Evolutionary conservation across 2,888 invertebrate genomes (phyloP).

Genomic region (Allacma fusca): DNA sequence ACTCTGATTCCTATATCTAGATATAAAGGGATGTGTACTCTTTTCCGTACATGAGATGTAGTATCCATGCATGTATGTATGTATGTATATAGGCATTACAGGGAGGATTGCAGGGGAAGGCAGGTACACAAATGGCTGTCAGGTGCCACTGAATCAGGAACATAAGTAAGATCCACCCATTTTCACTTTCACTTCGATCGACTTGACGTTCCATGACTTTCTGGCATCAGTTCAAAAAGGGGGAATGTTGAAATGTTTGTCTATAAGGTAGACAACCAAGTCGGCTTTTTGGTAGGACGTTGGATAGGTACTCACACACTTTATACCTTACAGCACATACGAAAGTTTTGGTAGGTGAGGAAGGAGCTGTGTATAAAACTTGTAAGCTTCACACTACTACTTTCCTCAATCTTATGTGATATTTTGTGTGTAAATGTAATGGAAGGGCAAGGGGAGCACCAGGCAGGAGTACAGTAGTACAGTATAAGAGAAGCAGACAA

Average conservation of each 20-base stretch:
- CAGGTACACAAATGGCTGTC: conserved; percentile 53
- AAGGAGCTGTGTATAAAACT: no score
- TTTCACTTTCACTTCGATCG: conserved; percentile 53
- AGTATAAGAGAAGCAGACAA: not conserved
- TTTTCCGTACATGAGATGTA: no score
- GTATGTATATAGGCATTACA: not conserved
- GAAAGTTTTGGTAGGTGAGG: no score
- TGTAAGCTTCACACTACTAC: no score
- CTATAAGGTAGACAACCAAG: conserved; percentile 6
- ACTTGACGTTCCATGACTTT: conserved; percentile 43
- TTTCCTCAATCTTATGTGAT: no score
- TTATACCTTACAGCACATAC: no score
- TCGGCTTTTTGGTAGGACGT: not conserved
- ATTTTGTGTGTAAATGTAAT: not conserved
- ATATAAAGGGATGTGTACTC: no score
- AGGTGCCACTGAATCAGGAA: conserved; percentile 44
- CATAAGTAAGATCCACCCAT: conserved; percentile 48
- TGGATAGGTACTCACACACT: no score
- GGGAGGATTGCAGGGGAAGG: conserved; percentile 33
- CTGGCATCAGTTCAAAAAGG: conserved; percentile 49
- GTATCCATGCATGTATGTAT: not conserved
- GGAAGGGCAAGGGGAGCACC: not conserved
- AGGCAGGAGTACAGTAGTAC: not conserved
- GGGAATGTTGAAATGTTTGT: conserved; percentile 31
- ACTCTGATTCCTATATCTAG: not conserved